Evolutionary conservation across 2,113 vertebrate species (phyloP).

Genomic region (Protobothrops mucrosquamatus): DNA sequence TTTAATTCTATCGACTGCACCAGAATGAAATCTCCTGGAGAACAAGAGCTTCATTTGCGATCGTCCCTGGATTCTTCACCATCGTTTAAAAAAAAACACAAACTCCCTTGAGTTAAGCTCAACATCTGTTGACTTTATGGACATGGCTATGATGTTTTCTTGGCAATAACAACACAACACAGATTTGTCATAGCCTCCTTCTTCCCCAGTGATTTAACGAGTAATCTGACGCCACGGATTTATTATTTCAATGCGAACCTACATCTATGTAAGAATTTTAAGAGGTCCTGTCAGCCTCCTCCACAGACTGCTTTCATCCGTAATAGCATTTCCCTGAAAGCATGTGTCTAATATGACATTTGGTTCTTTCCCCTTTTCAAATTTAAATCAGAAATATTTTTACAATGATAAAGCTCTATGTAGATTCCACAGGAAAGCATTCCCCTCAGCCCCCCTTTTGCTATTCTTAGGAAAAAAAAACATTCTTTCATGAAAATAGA

Average conservation of each 20-base stretch:
- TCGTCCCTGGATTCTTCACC: neutral
- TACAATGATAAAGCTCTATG: conserved; percentile 46
- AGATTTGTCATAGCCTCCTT: neutral
- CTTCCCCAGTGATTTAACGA: neutral
- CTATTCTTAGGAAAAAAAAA: conserved; percentile 41
- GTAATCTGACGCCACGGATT: neutral
- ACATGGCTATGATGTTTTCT: neutral
- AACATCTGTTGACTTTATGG: neutral
- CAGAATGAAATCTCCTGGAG: neutral
- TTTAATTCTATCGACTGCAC: neutral
- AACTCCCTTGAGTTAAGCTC: neutral
- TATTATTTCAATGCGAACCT: neutral
- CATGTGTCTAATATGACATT: conserved; percentile 48
- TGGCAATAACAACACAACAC: neutral
- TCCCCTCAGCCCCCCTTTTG: neutral
- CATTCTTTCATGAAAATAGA: conserved; percentile 61
- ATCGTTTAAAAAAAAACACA: neutral
- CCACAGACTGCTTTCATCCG: neutral
- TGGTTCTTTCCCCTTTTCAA: conserved; percentile 49
- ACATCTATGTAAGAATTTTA: neutral
- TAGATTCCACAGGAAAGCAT: conserved; percentile 59
- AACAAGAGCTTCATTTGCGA: neutral
- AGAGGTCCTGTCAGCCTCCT: neutral
- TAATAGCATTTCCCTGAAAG: neutral
- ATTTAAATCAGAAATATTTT: conserved; percentile 49